phyloP scores from a whole-genome alignment of 92 coral and sea anemone genomes.

The Porites lobata region DNA sequence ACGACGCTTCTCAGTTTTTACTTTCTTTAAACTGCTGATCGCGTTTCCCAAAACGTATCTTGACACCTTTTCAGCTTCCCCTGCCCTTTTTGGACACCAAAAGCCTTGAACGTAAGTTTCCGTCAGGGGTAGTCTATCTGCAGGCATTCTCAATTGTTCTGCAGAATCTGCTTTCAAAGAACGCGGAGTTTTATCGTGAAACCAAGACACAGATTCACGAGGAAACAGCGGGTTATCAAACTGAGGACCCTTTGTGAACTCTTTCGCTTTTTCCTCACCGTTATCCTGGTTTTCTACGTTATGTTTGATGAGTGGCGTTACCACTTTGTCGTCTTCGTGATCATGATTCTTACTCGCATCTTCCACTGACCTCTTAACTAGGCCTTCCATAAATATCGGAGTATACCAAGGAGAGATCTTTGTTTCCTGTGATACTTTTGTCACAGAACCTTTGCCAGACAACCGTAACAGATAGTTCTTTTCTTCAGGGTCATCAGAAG shows the following conservation, averaged over 20 bases:
- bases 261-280: not conserved
- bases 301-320: not conserved
- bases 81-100: not conserved
- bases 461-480: not conserved
- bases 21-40: not conserved
- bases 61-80: not conserved
- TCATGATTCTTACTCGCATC: not conserved
- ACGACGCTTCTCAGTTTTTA: not conserved
- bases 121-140: not conserved
- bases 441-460: not conserved
- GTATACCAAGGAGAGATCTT: not conserved
- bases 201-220: not conserved
- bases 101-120: not conserved
- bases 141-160: not conserved
- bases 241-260: not conserved
- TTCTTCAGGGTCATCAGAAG: not conserved
- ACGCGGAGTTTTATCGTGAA: not conserved
- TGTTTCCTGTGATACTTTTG: not conserved
- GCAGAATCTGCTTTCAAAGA: not conserved
- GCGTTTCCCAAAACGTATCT: not conserved
- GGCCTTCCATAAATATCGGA: not conserved
- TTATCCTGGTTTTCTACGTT: not conserved
- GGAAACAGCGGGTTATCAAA: slow-evolving; percentile 30
- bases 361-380: not conserved
- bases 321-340: not conserved